These are phyloP conservation scores for Chrysoperla carnea DNA, from an alignment of 1,140 invertebrate genomes.

Conservation along the genomic window DNA sequence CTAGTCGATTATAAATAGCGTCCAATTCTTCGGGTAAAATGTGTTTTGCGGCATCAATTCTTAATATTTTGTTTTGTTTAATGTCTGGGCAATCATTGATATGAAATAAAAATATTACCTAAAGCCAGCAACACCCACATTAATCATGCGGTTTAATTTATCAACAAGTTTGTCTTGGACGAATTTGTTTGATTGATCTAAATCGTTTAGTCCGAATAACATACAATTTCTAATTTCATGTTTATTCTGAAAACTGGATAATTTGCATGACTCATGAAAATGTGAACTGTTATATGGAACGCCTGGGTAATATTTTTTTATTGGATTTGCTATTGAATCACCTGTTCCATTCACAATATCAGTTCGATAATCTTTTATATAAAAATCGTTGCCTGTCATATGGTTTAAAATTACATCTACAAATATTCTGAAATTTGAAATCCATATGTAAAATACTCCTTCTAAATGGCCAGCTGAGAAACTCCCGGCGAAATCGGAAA, in stretches of 20 bases:
- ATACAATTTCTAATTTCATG: slow-evolving; percentile 52
- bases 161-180: slow-evolving; percentile 48
- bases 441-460: too few relatives aligned
- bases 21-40: slow-evolving; percentile 63
- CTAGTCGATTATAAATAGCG: slow-evolving; percentile 36
- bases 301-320: slow-evolving; percentile 23
- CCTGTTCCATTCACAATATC: slow-evolving; percentile 31
- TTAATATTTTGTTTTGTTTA: slow-evolving; percentile 23
- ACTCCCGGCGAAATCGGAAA: too few relatives aligned
- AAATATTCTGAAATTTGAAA: slow-evolving; percentile 56
- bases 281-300: slow-evolving; percentile 34
- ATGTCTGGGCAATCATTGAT: too few relatives aligned
- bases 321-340: slow-evolving; percentile 33
- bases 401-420: slow-evolving; percentile 78
- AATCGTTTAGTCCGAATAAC: slow-evolving; percentile 49
- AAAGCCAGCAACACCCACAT: slow-evolving; percentile 57
- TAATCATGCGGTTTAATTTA: slow-evolving; percentile 52
- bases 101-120: neutral
- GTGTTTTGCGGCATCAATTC: slow-evolving; percentile 53
- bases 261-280: slow-evolving; percentile 35
- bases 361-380: too few relatives aligned
- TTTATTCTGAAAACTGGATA: slow-evolving; percentile 26
- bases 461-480: too few relatives aligned
- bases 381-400: slow-evolving; percentile 47
- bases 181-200: slow-evolving; percentile 41